A percentile compares a stretch with the other conserved stretches of the same genome.
These are phyloP conservation scores for Xanthostigma xanthostigma DNA, from an alignment of 2,888 invertebrate genomes.

Conservation along the genomic window DNA sequence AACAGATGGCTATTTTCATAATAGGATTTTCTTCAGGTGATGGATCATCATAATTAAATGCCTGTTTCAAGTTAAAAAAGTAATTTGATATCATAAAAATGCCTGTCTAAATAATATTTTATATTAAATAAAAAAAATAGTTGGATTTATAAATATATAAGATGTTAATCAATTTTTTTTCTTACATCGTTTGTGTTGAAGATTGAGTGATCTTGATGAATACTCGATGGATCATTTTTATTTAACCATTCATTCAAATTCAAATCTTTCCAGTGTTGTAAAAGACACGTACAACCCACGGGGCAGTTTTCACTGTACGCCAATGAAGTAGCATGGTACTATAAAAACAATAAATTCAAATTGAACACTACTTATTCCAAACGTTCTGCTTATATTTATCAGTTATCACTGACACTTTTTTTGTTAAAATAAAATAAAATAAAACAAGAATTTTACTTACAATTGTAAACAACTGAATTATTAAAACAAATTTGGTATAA, in stretches of 20 bases:
- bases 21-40: constrained; percentile 27
- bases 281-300: constrained; percentile 35
- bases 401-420: too few species aligned
- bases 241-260: constrained; percentile 37
- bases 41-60: constrained; percentile 25
- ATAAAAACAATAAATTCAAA: constrained; percentile 7
- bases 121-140: neutral
- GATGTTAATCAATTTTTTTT: constrained; percentile 3
- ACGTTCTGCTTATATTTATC: too few species aligned
- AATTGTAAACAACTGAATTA: too few species aligned
- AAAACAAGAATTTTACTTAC: too few species aligned
- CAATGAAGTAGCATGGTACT: constrained; percentile 21
- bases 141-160: neutral
- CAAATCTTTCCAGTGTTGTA: constrained; percentile 36
- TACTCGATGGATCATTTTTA: constrained; percentile 14
- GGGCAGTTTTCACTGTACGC: constrained; percentile 30
- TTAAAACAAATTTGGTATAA: too few species aligned
- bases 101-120: constrained; percentile 6
- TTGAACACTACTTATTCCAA: too few species aligned
- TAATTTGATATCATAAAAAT: neutral
- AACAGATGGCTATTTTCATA: constrained; percentile 36
- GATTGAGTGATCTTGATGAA: neutral
- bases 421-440: too few species aligned
- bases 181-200: constrained; percentile 23
- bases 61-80: constrained; percentile 18